Conservation (phyloP, 2,113 vertebrate species). For the Elaphurus davidianus region DNA sequence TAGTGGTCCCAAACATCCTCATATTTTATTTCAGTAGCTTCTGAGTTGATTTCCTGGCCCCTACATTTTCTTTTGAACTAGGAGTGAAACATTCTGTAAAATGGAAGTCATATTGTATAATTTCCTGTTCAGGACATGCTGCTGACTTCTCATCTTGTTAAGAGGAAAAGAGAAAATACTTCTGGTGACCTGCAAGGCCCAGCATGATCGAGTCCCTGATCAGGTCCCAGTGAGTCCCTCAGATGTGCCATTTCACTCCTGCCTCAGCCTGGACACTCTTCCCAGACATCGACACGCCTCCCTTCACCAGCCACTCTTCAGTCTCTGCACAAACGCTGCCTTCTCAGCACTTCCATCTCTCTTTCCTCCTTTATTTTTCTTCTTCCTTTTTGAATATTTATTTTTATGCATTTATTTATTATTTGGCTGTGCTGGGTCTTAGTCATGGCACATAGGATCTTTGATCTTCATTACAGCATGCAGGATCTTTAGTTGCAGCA, state of each 20-base stretch:
- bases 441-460: neutral
- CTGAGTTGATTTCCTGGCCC: neutral
- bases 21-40: neutral
- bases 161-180: neutral
- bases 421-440: neutral
- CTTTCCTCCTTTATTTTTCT: neutral
- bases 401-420: neutral
- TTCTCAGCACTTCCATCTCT: neutral
- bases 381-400: neutral
- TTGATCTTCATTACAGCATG: neutral
- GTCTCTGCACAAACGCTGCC: neutral
- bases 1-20: neutral
- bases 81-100: neutral
- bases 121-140: neutral
- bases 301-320: neutral
- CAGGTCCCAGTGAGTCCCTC: too few species aligned
- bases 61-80: neutral
- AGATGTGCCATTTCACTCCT: rapidly evolving
- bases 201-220: neutral
- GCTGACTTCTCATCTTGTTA: neutral
- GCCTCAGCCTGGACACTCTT: rapidly evolving
- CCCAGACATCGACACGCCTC: rapidly evolving
- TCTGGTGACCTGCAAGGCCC: neutral
- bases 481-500: neutral
- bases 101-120: neutral